Base-by-base conservation (phyloP, 2,113 vertebrate species). In the Leiothrix lutea region DNA sequence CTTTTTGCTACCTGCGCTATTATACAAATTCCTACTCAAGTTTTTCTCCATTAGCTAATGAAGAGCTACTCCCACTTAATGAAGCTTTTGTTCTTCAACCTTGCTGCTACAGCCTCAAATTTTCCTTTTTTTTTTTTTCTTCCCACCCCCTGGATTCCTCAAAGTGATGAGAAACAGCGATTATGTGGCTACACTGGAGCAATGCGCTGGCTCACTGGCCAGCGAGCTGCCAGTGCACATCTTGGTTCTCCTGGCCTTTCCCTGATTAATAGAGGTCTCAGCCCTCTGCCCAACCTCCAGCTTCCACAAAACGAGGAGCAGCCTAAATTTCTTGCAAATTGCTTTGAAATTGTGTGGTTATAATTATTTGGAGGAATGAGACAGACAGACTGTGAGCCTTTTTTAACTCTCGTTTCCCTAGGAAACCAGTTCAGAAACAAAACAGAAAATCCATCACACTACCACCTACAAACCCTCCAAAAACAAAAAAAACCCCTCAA, bases 321-420 rank as follows among this genome's bases (percentile, higher is more conserved):
- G 69, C 8, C 58, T 35, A 61, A 80, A 71, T 73, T 69, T 77
- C 42, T 60, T 38, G 1, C 47, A 74, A 93, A 93, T 72, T 74
- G 56, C 47, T 66, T 70, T 80, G 47, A 93, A 95, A 92, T 60
- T 58, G 56, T 70, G 42, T 0, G 0, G 73, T 85, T 91, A 67
- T 64, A 95, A 87, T 93, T 93, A 93, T 91, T 93, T 85, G 57
- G 70, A 90, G 62, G 61, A 75, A 85, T 26, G 57, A 93, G 92
- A 96, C 94, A 94, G 80, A 78, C 83, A 85, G 92, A 90, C 95
- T 79, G 89, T 78, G 73, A 92, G 83, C 80, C 77, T 83, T 96
- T 91, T 94, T 93, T 51, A 91, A 96, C 73, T 87, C 72, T 40
- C 9, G 53, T 95, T 93, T 96, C 94, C 95, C 91, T 94, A 94